Evolutionary conservation across 1,140 invertebrate genomes (phyloP), one percentile per base, ranked within the genome.

Genomic region (Physella acuta): DNA sequence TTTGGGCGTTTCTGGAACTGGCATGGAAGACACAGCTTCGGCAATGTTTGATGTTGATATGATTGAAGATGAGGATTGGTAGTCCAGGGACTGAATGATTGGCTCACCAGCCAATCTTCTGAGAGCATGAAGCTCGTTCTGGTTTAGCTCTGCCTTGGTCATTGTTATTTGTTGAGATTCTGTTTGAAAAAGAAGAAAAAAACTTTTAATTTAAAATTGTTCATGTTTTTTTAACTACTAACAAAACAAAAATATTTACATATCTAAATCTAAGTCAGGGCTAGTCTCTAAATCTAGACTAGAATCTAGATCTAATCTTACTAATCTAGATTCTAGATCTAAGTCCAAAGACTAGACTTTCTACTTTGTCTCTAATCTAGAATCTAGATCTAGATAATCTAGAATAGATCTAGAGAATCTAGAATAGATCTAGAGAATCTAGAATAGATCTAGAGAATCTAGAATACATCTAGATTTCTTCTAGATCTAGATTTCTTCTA

Each of bases 81-180:
- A 44, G 36, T 63, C 60, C 20, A 17, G 24, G 1, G 60, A 56
- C 28, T 44, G 36, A 24, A 63, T 37, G 24, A 58, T 33, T 11
- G 34, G 52, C 16, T 63, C 60, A 39, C 60, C 60, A 36, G n/a
- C 44, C 31, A 58, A 51, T 24, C 61, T 63, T 37, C 69, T 69
- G 44, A 75, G 55, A 26, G 67, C 59, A 51, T 71, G 51, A 28
- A 75, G 64, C 14, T 73, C 70, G 58, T 73, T 73, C 36, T 65
- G 63, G 64, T 76, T 70, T 14, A 76, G 44, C 52, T 68, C 72
- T 55, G 71, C 59, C 60, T 73, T 72, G 17, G 71, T 69, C 74
- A 76, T 76, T 17, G 70, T 76, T 31, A 4, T 14, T 34, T 4
- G 11, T 30, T 11, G 11, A 34, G 33, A 30, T 31, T 60, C 17